Evolutionary conservation across 2,888 invertebrate species (phyloP), one percentile per base, ranked within the genome.

Genomic region (Creontiades dilutus): DNA sequence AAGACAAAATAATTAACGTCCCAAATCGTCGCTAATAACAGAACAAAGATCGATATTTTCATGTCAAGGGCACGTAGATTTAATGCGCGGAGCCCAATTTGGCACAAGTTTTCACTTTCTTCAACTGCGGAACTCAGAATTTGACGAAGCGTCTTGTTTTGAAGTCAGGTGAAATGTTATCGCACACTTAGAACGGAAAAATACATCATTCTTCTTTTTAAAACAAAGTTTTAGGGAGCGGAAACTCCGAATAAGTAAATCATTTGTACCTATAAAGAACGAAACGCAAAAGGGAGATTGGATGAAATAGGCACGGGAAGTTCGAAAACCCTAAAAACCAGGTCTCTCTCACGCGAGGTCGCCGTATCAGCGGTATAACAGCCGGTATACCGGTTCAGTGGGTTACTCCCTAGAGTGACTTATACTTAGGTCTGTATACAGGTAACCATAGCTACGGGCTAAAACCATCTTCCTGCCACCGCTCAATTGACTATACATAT

Each of bases 341-440:
- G 27, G 14, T 19, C 52, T 82, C 9, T 23, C 52, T 82, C 82
- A 82, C 82, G 82, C 82, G 82, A 82, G 52, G 82, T 82, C 47
- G 1, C 46, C 82, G 82, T 82, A 82, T 82, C 82, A 82, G 55
- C 82, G 82, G 82, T n/a, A 27, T 4, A 80, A 28, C 52, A 82
- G 28, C 28, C 48, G 19, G 19, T n/a, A 2, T 23, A 23, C 68
- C 52, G 52, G 52, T 16, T 52, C 52, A 52, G 52, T 52, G 52
- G 52, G 52, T 52, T 52, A 52, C 37, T 37, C 37, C 37, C 37
- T 7, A 37, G 37, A 37, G 37, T 37, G 7, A 37, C 37, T 37
- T 37, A 37, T 37, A 37, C 37, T 37, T 37, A 37, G 37, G 37
- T n/a, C n/a, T n/a, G n/a, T 37, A 37, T 37, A 37, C 37, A 37